Evolutionary conservation across 2,888 invertebrate species (phyloP), one percentile per base, ranked within the genome.

Genomic region (Lingula anatina): DNA sequence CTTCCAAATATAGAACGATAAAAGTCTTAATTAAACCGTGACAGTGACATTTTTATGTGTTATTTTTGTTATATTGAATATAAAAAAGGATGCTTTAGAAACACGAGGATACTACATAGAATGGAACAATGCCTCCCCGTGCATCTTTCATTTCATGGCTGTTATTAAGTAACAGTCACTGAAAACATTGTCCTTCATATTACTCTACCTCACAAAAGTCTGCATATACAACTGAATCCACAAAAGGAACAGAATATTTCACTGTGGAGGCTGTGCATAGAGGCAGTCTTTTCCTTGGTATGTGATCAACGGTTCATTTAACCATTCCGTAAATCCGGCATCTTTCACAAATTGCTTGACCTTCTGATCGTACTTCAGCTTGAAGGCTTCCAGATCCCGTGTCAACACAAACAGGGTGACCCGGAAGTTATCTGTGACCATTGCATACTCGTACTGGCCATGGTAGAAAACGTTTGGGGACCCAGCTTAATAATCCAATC

Each of bases 401-500:
- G 61, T 60, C 28, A 64, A 50, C 0, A 64, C 64, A 44, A 61
- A 64, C 9, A 64, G 51, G 2, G 61, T 62, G 1, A 57, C 61
- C 38, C 57, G 49, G 20, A 64, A 15, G 40, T 60, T 59, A 49
- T 62, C 61, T 9, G 56, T 60, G 24, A 64, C 64, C 9, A 64
- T 40, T 5, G 61, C 51, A 40, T 64, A 64, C 40, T 64, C 56
- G 45, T 64, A 64, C 25, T 47, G 48, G 21, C 55, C 53, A 4
- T 56, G 3, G 55, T 44, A 4, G 61, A 60, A 40, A 44, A 63
- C 23, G 57, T 59, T 0, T 51, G 53, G 0, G 61, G 61, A 27
- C 64, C 64, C n/a, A 64, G 58, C 39, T 57, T 54, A 12, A 62
- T 40, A 15, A 64, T 60, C 64, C 64, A 64, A 40, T 64, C 64